A percentile compares a stretch with the other conserved stretches of the same genome.
These are phyloP conservation scores for Polietes domitor DNA, from an alignment of 2,888 invertebrate species.

Conservation along the genomic window DNA sequence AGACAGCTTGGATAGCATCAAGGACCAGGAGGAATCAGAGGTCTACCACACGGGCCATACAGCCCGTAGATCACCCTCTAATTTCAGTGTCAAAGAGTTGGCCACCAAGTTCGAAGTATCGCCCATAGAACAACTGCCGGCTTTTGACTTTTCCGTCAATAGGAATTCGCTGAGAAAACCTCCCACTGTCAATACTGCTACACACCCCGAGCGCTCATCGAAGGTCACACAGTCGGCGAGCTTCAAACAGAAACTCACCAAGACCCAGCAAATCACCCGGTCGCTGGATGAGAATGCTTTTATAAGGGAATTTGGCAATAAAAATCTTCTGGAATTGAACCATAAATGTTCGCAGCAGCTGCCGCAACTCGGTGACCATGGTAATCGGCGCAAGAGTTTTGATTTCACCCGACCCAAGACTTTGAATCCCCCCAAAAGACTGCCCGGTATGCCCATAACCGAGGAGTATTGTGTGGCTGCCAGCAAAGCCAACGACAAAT, in stretches of 20 bases:
- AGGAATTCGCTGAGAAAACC: conserved; percentile 69
- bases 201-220: conserved; percentile 54
- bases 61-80: conserved; percentile 78
- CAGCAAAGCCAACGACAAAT: conserved; percentile 61
- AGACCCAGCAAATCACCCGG: conserved; percentile 84
- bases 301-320: conserved; percentile 84
- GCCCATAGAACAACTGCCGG: conserved; percentile 83
- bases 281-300: conserved; percentile 89
- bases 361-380: conserved; percentile 72
- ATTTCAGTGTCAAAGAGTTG: conserved; percentile 84
- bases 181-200: conserved; percentile 49
- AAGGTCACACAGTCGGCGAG: conserved; percentile 40
- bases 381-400: conserved; percentile 82
- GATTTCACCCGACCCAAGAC: conserved; percentile 84
- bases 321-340: conserved; percentile 76
- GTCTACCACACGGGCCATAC: conserved; percentile 65
- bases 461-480: conserved; percentile 77
- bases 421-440: conserved; percentile 83
- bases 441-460: conserved; percentile 79
- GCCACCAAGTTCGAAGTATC: conserved; percentile 85
- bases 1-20: conserved; percentile 76
- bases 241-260: conserved; percentile 82
- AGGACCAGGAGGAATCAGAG: conserved; percentile 67
- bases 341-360: conserved; percentile 76
- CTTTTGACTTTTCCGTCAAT: conserved; percentile 82